Evolutionary conservation across 2,113 vertebrate genomes (phyloP), one percentile per base, ranked within the genome.

Genomic region (Neotoma lepida): DNA sequence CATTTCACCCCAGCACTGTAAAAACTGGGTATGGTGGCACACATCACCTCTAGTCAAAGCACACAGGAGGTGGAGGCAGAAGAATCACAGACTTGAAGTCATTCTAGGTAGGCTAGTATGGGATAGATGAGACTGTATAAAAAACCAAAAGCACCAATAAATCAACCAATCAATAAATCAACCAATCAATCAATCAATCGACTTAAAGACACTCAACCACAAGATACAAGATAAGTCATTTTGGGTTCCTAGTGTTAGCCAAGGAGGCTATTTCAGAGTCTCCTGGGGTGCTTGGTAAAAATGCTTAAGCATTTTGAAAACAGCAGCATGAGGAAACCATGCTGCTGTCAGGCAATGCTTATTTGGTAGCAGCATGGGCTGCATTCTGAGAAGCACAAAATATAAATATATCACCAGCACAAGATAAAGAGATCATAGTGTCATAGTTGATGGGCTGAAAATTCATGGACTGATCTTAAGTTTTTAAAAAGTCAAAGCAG

Each of bases 301-400:
- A 68, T 35, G 84, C 22, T 51, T 51, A 68, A 68, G 44, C 9
- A 22, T 35, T 86, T 70, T 6, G 30, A 58, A 86, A 86, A 51
- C 20, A 68, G 64, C 64, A 70, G 33, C 44, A 49, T 46, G 4
- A 33, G 9, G 66, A 94, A 89, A 70, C 44, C 73, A 51, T 74
- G 56, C 39, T 89, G 87, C 74, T 82, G 24, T 76, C 44, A 41
- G 20, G 28, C 41, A 41, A 73, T 28, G 56, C 58, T 64, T 28
- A 88, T 76, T 58, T 33, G 85, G 22, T 0, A 54, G 78, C 24
- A 71, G 30, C 7, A 66, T 12, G 17, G 17, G 77, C 44, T 80
- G 49, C 20, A 70, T 18, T 73, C 9, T 84, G 44, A 93, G 81
- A 90, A 71, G 54, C 5, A 95, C 64, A 90, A 84, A 90, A 44